Evolutionary conservation across 2,113 vertebrate genomes (phyloP).

Genomic region (Halichoerus grypus): DNA sequence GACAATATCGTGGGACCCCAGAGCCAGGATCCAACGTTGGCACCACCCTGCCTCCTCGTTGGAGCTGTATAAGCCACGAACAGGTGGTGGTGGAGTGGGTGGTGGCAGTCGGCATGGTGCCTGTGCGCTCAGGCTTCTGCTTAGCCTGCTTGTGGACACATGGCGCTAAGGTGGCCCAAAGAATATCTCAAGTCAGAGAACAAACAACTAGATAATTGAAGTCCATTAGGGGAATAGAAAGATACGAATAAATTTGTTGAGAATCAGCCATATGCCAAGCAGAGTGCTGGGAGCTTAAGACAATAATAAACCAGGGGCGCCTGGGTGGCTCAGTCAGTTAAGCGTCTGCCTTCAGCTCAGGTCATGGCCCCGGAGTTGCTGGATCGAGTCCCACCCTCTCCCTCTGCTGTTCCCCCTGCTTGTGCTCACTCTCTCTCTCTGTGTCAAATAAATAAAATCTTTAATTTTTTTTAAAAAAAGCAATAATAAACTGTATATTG

Average conservation of each 20-base stretch:
- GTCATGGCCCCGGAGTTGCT: too few relatives aligned
- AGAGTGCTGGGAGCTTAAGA: not conserved
- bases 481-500: not conserved
- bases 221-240: not conserved
- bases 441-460: not conserved
- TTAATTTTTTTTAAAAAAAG: not conserved
- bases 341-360: too few relatives aligned
- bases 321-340: too few relatives aligned
- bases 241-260: not conserved
- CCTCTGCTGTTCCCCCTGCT: too few relatives aligned
- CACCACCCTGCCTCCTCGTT: too few relatives aligned
- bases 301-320: not conserved
- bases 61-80: not conserved
- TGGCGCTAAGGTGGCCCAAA: not conserved
- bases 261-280: not conserved
- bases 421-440: too few relatives aligned
- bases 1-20: not conserved
- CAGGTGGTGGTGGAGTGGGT: not conserved
- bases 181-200: not conserved
- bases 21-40: not conserved
- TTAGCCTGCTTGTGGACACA: not conserved
- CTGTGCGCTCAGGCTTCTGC: too few relatives aligned
- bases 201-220: not conserved
- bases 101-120: rapidly evolving
- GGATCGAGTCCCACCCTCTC: not conserved